Percentiles rank a stretch among this genome's conserved stretches.
Evolutionary conservation across 2,113 vertebrate species (phyloP).

Genomic region (Donacobius atricapilla): DNA sequence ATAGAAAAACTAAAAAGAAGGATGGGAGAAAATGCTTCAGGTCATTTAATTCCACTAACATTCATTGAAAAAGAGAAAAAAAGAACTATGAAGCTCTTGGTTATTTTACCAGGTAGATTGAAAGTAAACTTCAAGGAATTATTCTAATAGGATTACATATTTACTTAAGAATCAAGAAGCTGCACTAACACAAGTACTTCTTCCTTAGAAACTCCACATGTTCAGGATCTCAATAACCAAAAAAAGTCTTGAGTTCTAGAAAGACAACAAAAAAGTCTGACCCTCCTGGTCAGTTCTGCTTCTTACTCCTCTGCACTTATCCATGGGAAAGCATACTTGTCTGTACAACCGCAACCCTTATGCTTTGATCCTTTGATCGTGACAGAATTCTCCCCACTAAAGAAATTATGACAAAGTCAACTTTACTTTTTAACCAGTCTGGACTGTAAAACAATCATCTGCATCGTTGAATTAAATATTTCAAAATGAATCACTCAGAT

Average conservation of each 20-base stretch:
- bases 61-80: background rate
- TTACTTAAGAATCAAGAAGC: background rate
- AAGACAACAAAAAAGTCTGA: background rate
- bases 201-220: background rate
- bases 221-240: background rate
- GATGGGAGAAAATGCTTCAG: background rate
- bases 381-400: background rate
- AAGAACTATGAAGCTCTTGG: background rate
- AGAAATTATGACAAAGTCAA: background rate
- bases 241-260: background rate
- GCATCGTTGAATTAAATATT: background rate
- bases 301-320: background rate
- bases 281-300: background rate
- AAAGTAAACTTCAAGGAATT: background rate
- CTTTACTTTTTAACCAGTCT: background rate
- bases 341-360: background rate
- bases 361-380: background rate
- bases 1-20: background rate
- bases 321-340: background rate
- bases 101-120: background rate
- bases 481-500: background rate
- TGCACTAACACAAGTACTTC: background rate
- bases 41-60: background rate
- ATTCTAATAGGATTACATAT: background rate
- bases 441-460: background rate